These are phyloP conservation scores for Isichthys henryi DNA, from an alignment of 2,113 vertebrate genomes.

Conservation along the genomic window DNA sequence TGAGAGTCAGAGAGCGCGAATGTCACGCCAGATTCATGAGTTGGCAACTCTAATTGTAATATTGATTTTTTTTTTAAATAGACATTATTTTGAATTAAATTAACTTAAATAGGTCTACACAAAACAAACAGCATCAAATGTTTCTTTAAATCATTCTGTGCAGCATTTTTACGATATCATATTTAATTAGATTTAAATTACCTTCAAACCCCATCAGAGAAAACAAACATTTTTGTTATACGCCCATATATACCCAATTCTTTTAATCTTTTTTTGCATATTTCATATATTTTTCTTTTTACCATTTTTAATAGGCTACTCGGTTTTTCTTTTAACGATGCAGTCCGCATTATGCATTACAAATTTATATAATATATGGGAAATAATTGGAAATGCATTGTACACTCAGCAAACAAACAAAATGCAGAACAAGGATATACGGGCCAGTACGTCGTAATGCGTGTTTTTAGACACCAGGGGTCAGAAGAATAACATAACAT, in stretches of 20 bases:
- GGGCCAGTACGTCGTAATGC: not conserved
- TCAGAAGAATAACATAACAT: not conserved
- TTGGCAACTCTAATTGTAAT: not conserved
- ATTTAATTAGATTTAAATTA: not conserved
- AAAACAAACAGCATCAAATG: not conserved
- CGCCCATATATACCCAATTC: not conserved
- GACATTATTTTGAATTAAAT: not conserved
- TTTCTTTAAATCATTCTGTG: not conserved
- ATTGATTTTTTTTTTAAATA: not conserved
- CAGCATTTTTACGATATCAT: not conserved
- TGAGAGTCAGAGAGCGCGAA: no score
- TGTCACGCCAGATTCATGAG: no score
- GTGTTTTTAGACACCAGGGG: constrained; percentile 3
- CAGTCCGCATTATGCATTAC: not conserved
- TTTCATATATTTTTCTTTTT: not conserved
- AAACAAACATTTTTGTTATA: not conserved
- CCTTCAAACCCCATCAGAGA: not conserved
- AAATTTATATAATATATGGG: not conserved
- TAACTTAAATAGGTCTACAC: not conserved
- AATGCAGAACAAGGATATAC: not conserved
- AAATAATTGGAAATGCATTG: not conserved
- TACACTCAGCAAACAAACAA: not conserved
- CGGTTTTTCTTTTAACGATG: not conserved
- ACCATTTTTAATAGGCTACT: not conserved
- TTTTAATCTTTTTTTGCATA: not conserved